Percentiles rank a stretch among this genome's conserved stretches.
phyloP scores from a whole-genome alignment of 2,113 vertebrate species.

The Atractosteus spatula region DNA sequence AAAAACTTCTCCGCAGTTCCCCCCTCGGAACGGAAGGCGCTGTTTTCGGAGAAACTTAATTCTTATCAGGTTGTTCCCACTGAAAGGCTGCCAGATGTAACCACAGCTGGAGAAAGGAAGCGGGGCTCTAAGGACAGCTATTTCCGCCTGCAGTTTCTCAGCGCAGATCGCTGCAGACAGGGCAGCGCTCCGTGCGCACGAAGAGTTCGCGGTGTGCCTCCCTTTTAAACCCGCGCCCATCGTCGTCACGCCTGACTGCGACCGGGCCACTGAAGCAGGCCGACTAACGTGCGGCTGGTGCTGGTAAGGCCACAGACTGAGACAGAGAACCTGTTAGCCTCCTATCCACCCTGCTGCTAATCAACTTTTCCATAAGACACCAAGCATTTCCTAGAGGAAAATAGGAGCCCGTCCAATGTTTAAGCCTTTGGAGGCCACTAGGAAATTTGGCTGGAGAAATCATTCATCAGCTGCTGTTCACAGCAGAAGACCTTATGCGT shows the following conservation, averaged over 20 bases:
- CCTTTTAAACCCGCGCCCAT: neutral
- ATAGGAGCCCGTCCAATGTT: too few species aligned
- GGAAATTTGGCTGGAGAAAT: too few species aligned
- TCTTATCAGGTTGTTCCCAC: neutral
- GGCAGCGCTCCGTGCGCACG: too few species aligned
- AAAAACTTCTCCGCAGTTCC: too few species aligned
- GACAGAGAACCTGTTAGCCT: constrained; percentile 23
- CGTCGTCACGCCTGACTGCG: neutral
- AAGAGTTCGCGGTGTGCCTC: neutral
- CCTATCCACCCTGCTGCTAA: neutral
- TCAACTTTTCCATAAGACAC: constrained; percentile 25
- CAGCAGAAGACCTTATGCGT: too few species aligned
- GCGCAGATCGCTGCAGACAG: neutral
- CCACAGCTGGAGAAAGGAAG: neutral
- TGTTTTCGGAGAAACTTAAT: neutral
- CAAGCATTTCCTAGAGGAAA: too few species aligned
- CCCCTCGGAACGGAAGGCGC: neutral
- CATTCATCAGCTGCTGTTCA: too few species aligned
- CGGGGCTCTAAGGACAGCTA: neutral
- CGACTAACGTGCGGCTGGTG: neutral
- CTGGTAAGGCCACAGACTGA: too few species aligned
- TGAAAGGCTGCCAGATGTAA: neutral
- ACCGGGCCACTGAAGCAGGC: neutral
- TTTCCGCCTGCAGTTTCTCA: constrained; percentile 5
- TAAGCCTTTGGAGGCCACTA: too few species aligned